A percentile compares a stretch with the other conserved stretches of the same genome.
Conservation (phyloP, 2,888 invertebrate species). For the Drosophila paracracens region DNA sequence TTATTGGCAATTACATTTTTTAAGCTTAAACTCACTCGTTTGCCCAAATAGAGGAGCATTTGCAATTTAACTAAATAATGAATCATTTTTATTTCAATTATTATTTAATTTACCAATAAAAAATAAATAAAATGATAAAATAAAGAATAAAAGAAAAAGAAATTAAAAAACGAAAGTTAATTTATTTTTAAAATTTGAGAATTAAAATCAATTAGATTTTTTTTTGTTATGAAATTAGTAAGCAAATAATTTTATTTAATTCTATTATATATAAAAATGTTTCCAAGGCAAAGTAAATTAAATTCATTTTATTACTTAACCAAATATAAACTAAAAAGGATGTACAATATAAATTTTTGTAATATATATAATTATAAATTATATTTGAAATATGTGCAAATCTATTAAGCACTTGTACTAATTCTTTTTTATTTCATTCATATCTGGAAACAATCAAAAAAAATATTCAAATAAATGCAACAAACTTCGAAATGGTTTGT, state of each 20-base stretch:
- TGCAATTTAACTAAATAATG: neutral
- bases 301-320: neutral
- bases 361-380: neutral
- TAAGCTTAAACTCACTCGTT: constrained; percentile 2
- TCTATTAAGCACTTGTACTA: neutral
- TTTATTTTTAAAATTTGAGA: no score
- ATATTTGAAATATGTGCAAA: neutral
- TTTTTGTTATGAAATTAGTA: no score
- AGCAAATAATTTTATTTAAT: neutral
- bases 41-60: neutral
- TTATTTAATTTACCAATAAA: no score
- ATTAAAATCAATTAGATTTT: no score
- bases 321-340: neutral
- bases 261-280: neutral
- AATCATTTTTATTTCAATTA: no score
- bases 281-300: neutral
- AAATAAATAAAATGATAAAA: no score
- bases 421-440: neutral
- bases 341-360: neutral
- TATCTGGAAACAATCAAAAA: neutral
- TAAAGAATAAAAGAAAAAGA: neutral
- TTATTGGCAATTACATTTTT: constrained; percentile 11
- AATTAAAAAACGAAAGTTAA: no score
- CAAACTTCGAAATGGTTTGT: neutral
- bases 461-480: neutral